Base-by-base conservation (phyloP, 2,888 invertebrate species). In the Sthenelais limicola region DNA sequence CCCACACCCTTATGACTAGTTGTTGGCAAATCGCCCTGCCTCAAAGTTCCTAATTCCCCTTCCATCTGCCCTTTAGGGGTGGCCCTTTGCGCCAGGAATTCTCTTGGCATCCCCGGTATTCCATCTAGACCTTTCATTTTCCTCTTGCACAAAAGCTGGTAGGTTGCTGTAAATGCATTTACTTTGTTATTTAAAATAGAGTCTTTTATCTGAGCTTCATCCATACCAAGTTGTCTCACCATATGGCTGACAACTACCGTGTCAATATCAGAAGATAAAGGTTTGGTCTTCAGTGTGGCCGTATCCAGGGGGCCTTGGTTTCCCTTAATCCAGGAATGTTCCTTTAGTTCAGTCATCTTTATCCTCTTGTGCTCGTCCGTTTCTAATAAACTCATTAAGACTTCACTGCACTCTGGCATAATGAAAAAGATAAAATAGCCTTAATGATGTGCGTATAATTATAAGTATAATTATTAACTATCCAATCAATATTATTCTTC, bases 251-350 rank as follows among this genome's bases (percentile, higher is more conserved):
- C 18, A 1, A 62, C 21, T 2, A n/a, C 62, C 38, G 35, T 43
- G 30, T 48, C 68, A 9, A 49, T 32, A 32, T 68, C 48, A 18
- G 48, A 2, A 2, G 24, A n/a, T 26, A 15, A 15, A 1, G 51
- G 48, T 28, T 35, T 12, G 26, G 52, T 48, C 24, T 72, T 72
- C 26, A 48, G 33, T 1, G 21, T 30, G 12, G 30, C 28, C 12
- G 62, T 32, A 7, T 66, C 30, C 5, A 72, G 38, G 12, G 66
- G 66, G 2, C 28, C 38, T 7, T 54, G 24, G 24, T 49, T 47
- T 2, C 28, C 30, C n/a, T 52, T 67, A 5, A 74, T 18, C 74
- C 74, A 74, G 3, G 66, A 54, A 28, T 74, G 71, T 1, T n/a
- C 47, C 51, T 72, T 43, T 5, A 74, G 32, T 9, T 74, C 71